Evolutionary conservation across 1,140 invertebrate genomes (phyloP).

Genomic region (Drosophila tsacasi): DNA sequence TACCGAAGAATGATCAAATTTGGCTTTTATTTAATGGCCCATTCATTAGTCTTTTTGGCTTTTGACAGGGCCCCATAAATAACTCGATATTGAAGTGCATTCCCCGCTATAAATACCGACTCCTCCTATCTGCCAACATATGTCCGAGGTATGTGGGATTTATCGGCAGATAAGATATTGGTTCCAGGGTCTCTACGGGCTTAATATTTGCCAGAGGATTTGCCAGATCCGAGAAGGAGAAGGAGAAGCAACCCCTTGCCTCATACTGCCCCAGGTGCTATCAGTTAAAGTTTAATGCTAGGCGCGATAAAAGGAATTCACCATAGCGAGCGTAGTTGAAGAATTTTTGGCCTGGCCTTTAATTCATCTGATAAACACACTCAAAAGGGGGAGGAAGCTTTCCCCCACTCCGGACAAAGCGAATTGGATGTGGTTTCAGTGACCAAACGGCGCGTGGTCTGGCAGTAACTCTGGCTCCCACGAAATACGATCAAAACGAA

Average conservation of each 20-base stretch:
- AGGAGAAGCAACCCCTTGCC: background rate
- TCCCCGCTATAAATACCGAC: constrained; percentile 20
- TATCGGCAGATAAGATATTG: constrained; percentile 46
- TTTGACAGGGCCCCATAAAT: constrained; percentile 28
- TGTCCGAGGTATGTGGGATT: constrained; percentile 35
- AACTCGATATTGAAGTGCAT: constrained; percentile 27
- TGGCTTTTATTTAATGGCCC: constrained; percentile 17
- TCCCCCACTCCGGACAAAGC: constrained; percentile 20
- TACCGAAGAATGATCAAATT: constrained; percentile 14
- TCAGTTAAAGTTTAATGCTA: constrained; percentile 25
- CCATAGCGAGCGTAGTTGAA: constrained; percentile 54
- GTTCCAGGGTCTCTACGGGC: constrained; percentile 7
- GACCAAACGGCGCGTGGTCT: constrained; percentile 56
- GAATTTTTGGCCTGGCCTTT: constrained; percentile 62
- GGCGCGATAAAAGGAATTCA: constrained; percentile 75
- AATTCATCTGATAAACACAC: constrained; percentile 58
- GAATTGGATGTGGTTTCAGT: constrained; percentile 36
- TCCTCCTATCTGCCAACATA: constrained; percentile 28
- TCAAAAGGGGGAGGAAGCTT: constrained; percentile 22
- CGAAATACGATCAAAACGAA: constrained; percentile 3
- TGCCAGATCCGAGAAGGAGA: constrained; percentile 5
- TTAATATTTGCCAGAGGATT: constrained; percentile 23
- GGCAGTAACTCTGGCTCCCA: constrained; percentile 22
- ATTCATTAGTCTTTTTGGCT: constrained; percentile 30
- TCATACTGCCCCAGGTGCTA: background rate